Evolutionary conservation across 2,888 invertebrate species (phyloP).

Genomic region (Chymomyza fuscimana): DNA sequence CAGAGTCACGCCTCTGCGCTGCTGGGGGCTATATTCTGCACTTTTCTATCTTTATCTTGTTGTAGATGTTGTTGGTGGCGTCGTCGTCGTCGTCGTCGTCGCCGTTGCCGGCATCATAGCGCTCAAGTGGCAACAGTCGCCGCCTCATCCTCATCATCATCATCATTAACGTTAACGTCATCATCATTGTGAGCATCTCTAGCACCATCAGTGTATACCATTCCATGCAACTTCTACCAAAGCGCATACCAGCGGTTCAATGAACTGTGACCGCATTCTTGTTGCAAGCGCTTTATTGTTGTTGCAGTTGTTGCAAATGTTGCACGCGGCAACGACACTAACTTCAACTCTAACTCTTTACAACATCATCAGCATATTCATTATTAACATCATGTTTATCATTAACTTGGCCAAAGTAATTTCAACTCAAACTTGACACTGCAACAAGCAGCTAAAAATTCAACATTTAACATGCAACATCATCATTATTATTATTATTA

Average conservation of each 20-base stretch:
- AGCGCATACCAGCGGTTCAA: slow-evolving; percentile 60
- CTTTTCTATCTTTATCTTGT: slow-evolving; percentile 17
- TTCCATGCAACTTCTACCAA: not conserved
- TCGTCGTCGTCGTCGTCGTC: not conserved
- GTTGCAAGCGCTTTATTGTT: slow-evolving; percentile 14
- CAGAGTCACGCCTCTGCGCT: slow-evolving; percentile 7
- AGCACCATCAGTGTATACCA: not conserved
- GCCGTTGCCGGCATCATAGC: not conserved
- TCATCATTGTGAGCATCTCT: not conserved
- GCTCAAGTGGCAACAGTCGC: not conserved
- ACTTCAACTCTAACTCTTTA: not conserved
- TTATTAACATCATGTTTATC: not conserved
- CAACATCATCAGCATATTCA: not conserved
- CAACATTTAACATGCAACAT: not conserved
- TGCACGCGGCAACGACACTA: not conserved
- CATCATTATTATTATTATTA: not conserved
- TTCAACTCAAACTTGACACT: not conserved
- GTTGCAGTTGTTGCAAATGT: slow-evolving; percentile 1
- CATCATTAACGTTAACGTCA: not conserved
- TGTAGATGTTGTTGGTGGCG: slow-evolving; percentile 16
- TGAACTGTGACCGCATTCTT: slow-evolving; percentile 66
- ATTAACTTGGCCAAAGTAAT: not conserved
- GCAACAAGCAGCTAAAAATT: not conserved
- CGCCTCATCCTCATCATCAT: not conserved
- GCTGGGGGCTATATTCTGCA: not conserved